Percentiles rank a stretch among this genome's conserved stretches.
Evolutionary conservation across 2,888 invertebrate genomes (phyloP).

Genomic region (Phlogophora meticulosa): DNA sequence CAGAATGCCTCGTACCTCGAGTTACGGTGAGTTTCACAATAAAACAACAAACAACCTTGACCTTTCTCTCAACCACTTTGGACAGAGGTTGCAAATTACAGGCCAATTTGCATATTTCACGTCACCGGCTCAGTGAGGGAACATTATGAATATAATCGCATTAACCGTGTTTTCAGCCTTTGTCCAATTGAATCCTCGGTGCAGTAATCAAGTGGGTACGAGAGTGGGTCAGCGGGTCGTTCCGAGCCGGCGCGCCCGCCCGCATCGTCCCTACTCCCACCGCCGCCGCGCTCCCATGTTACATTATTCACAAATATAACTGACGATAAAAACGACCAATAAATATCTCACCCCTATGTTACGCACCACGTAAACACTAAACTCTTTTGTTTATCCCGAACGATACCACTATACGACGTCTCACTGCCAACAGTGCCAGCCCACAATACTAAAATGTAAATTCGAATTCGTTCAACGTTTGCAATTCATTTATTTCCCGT

Average conservation of each 20-base stretch:
- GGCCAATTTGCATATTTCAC: slow-evolving; percentile 70
- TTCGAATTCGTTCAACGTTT: slow-evolving; percentile 54
- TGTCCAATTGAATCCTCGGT: slow-evolving; percentile 85
- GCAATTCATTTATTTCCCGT: slow-evolving; percentile 59
- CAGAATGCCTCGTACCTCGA: slow-evolving; percentile 71
- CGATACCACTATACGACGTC: slow-evolving; percentile 31
- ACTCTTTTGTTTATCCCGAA: slow-evolving; percentile 56
- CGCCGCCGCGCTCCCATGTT: slow-evolving; percentile 73
- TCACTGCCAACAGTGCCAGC: slow-evolving; percentile 46
- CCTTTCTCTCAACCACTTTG: slow-evolving; percentile 64
- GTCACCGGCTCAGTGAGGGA: slow-evolving; percentile 64
- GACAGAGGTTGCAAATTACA: slow-evolving; percentile 65
- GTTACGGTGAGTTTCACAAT: slow-evolving; percentile 80
- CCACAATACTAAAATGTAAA: slow-evolving; percentile 66
- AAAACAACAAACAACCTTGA: slow-evolving; percentile 65
- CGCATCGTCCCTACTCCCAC: slow-evolving; percentile 65
- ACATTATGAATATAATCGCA: slow-evolving; percentile 79
- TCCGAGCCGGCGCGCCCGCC: slow-evolving; percentile 71
- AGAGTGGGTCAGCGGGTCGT: slow-evolving; percentile 87
- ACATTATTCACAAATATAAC: slow-evolving; percentile 80
- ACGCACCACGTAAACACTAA: slow-evolving; percentile 60
- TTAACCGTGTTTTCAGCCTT: slow-evolving; percentile 85
- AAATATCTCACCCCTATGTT: slow-evolving; percentile 81
- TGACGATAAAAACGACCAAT: slow-evolving; percentile 77
- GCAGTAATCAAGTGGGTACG: slow-evolving; percentile 82